Evolutionary conservation across 2,797 vertebrate genomes (phyloP).

Genomic region (Phataginus tetradactyla): DNA sequence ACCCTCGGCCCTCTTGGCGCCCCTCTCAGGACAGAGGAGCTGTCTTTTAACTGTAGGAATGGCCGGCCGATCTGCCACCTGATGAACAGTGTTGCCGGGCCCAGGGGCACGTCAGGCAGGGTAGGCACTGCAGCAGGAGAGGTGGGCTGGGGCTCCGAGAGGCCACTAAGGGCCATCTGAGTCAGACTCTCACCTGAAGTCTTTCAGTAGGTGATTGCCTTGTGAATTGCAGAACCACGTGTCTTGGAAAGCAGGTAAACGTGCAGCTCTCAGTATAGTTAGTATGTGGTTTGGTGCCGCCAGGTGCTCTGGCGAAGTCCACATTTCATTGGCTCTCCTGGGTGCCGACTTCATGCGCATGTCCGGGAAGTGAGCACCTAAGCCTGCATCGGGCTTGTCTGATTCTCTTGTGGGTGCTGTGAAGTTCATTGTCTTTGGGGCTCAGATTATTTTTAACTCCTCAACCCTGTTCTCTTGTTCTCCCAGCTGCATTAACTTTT

Average conservation of each 20-base stretch:
- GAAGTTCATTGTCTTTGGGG: background rate
- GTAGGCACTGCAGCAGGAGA: no score
- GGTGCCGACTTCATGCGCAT: rapidly evolving
- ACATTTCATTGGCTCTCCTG: rapidly evolving
- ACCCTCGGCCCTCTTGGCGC: background rate
- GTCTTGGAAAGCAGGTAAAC: background rate
- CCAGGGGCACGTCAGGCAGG: no score
- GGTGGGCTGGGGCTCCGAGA: no score
- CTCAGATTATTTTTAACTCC: background rate
- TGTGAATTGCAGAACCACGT: background rate
- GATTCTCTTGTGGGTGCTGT: background rate
- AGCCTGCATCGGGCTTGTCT: background rate
- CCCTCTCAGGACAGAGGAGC: no score
- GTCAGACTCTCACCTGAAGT: background rate
- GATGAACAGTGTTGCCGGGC: no score
- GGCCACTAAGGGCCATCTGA: no score
- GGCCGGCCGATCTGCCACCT: no score
- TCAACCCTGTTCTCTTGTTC: no score
- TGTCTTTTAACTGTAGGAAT: no score
- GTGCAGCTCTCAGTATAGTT: no score
- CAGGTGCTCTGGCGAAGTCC: background rate
- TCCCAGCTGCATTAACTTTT: background rate
- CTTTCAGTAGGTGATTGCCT: background rate
- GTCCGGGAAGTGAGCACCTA: rapidly evolving
- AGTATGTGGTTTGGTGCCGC: no score